Conservation (phyloP, 2,113 vertebrate genomes). For the Nicator chloris region DNA sequence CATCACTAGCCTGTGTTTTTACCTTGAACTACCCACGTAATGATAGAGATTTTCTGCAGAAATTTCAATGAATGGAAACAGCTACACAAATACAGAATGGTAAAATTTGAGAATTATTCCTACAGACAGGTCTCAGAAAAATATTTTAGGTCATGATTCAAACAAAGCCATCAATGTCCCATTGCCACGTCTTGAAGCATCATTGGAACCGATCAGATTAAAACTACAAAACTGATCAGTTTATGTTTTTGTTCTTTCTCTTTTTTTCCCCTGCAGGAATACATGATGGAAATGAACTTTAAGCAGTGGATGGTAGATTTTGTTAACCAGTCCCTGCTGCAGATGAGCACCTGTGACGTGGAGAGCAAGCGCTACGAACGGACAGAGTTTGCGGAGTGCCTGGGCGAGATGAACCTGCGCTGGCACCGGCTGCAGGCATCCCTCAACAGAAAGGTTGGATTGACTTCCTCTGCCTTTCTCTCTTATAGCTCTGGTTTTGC, state of each 20-base stretch:
- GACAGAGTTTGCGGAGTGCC: constrained; percentile 83
- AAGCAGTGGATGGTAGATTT: constrained; percentile 83
- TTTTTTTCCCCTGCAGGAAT: constrained; percentile 61
- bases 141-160: neutral
- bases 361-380: constrained; percentile 78
- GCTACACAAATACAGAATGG: neutral
- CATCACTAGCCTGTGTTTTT: neutral
- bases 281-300: constrained; percentile 76
- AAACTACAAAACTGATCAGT: neutral
- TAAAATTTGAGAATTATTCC: neutral
- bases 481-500: neutral
- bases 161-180: neutral
- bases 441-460: constrained; percentile 78
- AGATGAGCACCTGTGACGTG: constrained; percentile 72
- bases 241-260: neutral
- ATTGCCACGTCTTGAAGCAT: neutral
- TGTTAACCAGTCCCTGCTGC: constrained; percentile 81
- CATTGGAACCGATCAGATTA: neutral
- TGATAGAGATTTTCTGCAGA: neutral
- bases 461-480: neutral
- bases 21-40: neutral
- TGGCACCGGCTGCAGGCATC: constrained; percentile 78
- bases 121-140: neutral
- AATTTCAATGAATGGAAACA: neutral
- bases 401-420: constrained; percentile 77